phyloP scores from a whole-genome alignment of 2,888 invertebrate species.

The Callosobruchus maculatus region DNA sequence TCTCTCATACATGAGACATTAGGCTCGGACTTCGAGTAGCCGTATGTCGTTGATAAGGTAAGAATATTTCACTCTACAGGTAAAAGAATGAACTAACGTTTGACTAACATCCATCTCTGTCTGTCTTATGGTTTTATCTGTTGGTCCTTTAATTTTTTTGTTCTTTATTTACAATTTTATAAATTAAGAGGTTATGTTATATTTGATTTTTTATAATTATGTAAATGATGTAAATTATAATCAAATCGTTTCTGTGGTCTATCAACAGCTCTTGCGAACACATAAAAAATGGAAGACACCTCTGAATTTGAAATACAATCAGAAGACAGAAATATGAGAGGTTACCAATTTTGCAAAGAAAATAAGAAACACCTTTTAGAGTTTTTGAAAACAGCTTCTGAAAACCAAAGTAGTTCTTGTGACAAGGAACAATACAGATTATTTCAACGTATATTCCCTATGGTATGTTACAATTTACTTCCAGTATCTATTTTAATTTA shows the following conservation, averaged over 20 bases:
- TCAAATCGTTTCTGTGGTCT: no score
- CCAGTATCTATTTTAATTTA: neutral
- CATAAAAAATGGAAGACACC: neutral
- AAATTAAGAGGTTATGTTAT: no score
- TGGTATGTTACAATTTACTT: neutral
- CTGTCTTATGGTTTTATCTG: no score
- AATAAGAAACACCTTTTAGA: neutral
- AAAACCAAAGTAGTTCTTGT: neutral
- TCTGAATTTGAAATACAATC: neutral
- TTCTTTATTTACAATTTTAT: no score
- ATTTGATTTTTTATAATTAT: no score
- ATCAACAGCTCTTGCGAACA: neutral
- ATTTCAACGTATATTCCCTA: neutral
- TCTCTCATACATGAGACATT: neutral
- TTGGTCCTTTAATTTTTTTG: no score
- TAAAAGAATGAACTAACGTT: conserved; percentile 13
- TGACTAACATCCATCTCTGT: neutral
- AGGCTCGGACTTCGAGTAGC: neutral
- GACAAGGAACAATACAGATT: neutral
- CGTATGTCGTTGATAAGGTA: conserved; percentile 16
- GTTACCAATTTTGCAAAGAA: neutral
- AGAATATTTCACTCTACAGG: conserved; percentile 14
- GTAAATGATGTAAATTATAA: neutral
- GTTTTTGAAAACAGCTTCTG: neutral
- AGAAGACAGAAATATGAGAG: neutral